Percentiles rank a stretch among this genome's conserved stretches.
Evolutionary conservation across 2,113 vertebrate species (phyloP).

Genomic region (Cygnus buccinator): DNA sequence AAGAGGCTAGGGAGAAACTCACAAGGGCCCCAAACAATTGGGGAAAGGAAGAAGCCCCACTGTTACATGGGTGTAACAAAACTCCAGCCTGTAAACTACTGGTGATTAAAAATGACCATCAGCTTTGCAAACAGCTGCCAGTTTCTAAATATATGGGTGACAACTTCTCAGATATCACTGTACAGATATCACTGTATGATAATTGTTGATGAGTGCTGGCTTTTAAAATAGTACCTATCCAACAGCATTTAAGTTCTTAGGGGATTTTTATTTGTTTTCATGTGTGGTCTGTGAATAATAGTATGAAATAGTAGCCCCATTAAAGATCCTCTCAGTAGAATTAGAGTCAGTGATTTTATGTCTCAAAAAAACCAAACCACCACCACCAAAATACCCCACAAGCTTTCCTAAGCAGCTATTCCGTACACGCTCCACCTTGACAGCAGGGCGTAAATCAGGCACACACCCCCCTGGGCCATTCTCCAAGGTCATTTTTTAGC

Average conservation of each 20-base stretch:
- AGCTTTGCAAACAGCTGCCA: slow-evolving; percentile 29
- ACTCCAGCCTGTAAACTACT: background rate
- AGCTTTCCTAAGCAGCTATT: background rate
- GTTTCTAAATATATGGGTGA: slow-evolving; percentile 51
- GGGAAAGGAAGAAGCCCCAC: background rate
- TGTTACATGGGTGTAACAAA: background rate
- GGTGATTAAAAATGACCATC: slow-evolving; percentile 4
- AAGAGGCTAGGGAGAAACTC: background rate
- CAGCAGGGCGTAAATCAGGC: background rate
- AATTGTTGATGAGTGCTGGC: background rate
- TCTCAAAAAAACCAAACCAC: background rate
- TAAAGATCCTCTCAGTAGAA: background rate
- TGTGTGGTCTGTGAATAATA: background rate
- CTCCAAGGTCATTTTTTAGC: slow-evolving; percentile 11
- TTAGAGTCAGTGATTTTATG: background rate
- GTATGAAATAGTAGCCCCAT: background rate
- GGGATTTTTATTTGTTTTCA: background rate
- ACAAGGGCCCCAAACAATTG: background rate
- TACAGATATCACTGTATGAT: background rate
- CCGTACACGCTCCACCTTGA: background rate
- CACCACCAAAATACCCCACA: too few relatives aligned
- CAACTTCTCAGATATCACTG: slow-evolving; percentile 21
- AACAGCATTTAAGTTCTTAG: background rate
- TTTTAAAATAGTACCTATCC: slow-evolving; percentile 41
- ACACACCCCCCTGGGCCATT: background rate